Percentiles rank a stretch among this genome's conserved stretches.
Conservation (phyloP, 2,888 invertebrate genomes). For the Omphaloscelis lunosa region DNA sequence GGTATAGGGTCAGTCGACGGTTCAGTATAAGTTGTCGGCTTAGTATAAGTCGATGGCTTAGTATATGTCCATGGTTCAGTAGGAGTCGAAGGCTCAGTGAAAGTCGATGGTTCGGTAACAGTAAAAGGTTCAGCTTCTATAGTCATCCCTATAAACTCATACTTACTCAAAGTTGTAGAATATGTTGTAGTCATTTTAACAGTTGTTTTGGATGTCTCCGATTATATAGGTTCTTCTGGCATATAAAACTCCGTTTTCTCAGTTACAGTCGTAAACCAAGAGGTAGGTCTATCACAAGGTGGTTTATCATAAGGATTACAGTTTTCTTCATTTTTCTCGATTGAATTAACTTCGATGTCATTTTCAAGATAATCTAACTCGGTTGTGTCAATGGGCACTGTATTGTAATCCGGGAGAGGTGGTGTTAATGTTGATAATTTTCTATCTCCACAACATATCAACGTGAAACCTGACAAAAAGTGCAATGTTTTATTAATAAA, state of each 20-base stretch:
- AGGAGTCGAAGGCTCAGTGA: not conserved
- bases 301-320: not conserved
- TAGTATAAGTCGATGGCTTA: not conserved
- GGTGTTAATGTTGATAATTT: not conserved
- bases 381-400: not conserved
- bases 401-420: not conserved
- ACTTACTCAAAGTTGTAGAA: not conserved
- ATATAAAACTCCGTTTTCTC: not conserved
- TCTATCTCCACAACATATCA: not conserved
- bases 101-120: not conserved
- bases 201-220: slow-evolving; percentile 12
- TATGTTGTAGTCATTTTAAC: not conserved
- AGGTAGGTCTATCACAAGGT: slow-evolving; percentile 42
- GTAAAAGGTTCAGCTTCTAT: not conserved
- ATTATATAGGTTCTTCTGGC: not conserved
- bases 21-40: not conserved
- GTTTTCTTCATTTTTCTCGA: slow-evolving; percentile 3
- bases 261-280: slow-evolving; percentile 42
- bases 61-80: not conserved
- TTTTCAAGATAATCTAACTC: slow-evolving; percentile 35
- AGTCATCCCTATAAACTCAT: no score
- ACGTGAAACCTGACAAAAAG: slow-evolving; percentile 36
- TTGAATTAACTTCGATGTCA: not conserved
- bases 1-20: not conserved
- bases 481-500: not conserved